Conservation (phyloP, 1,140 invertebrate genomes). For the Zelostemma sp. region DNA sequence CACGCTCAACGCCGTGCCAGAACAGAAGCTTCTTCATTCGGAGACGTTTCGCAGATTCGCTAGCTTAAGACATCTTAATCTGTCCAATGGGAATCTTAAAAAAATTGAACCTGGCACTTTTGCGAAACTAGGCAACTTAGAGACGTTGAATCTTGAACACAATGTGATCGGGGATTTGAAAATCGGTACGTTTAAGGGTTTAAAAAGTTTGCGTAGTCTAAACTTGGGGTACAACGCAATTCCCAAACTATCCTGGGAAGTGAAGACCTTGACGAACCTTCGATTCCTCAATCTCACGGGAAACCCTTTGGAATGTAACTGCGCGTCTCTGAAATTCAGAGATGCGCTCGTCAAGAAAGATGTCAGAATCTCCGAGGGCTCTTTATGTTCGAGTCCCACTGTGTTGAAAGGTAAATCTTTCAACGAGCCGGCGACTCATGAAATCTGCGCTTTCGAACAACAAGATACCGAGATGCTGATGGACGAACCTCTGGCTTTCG, state of each 20-base stretch:
- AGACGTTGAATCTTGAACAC: constrained; percentile 54
- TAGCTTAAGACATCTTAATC: constrained; percentile 54
- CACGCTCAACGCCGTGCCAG: constrained; percentile 30
- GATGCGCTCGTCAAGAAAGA: constrained; percentile 51
- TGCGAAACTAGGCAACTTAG: constrained; percentile 39
- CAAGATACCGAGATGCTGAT: constrained; percentile 61
- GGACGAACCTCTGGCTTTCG: constrained; percentile 47
- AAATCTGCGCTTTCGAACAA: constrained; percentile 54
- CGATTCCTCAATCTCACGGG: constrained; percentile 74
- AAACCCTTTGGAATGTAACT: constrained; percentile 77
- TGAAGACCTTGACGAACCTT: constrained; percentile 72
- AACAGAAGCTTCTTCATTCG: constrained; percentile 25
- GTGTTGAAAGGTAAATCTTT: constrained; percentile 48
- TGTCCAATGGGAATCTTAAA: constrained; percentile 53
- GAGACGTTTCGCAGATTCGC: constrained; percentile 49
- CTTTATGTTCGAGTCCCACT: constrained; percentile 49
- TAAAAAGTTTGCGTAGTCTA: constrained; percentile 52
- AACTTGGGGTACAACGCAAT: constrained; percentile 55
- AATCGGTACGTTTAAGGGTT: constrained; percentile 48
- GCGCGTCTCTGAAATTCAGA: constrained; percentile 52
- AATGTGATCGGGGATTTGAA: constrained; percentile 55
- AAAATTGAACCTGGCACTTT: constrained; percentile 54
- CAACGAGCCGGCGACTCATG: constrained; percentile 43
- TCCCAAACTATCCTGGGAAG: constrained; percentile 46
- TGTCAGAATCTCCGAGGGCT: constrained; percentile 54